Conservation (phyloP, 2,888 invertebrate species). For the Morinoia aosen region DNA sequence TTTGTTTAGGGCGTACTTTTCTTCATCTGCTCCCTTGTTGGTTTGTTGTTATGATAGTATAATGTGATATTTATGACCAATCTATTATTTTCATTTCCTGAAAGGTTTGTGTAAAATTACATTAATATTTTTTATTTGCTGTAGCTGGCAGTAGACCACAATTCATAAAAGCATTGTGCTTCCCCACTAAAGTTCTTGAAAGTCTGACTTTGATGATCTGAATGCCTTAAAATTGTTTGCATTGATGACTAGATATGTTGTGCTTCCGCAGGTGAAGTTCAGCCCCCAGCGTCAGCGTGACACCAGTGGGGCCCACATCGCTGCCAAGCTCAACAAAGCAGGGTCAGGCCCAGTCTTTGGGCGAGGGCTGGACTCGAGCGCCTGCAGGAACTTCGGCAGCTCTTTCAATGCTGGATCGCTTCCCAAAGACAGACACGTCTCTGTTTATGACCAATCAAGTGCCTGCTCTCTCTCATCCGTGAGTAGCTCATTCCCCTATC, state of each 20-base stretch:
- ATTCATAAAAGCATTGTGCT: no score
- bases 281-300: constrained; percentile 79
- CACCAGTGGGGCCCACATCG: constrained; percentile 57
- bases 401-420: constrained; percentile 56
- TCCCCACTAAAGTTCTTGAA: no score
- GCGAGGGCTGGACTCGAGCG: constrained; percentile 57
- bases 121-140: no score
- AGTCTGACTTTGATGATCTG: no score
- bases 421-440: constrained; percentile 60
- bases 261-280: constrained; percentile 74
- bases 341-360: constrained; percentile 56
- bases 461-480: constrained; percentile 65
- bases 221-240: no score
- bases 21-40: no score
- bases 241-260: background rate
- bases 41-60: no score
- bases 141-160: no score
- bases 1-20: no score
- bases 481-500: background rate
- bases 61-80: no score
- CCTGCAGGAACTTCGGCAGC: background rate
- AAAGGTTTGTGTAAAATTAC: no score
- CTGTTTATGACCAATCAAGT: constrained; percentile 63
- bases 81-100: no score
- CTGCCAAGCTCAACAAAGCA: constrained; percentile 57